A percentile compares a stretch with the other conserved stretches of the same genome.
Evolutionary conservation across 2,113 vertebrate genomes (phyloP).

Genomic region (pig (Sus scrofa)): T2T-Sscrofa CM000824.6:114729001-114729500

Average conservation of each 20-base stretch:
- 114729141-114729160: neutral
- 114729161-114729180: slow-evolving; percentile 36
- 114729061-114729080: neutral
- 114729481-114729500: neutral
- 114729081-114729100: neutral
- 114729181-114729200: slow-evolving; percentile 5
- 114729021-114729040: neutral
- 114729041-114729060: neutral
- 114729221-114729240: neutral
- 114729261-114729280: neutral
- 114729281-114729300: neutral
- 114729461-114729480: neutral
- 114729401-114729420: neutral
- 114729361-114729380: neutral
- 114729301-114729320: neutral
- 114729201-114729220: neutral
- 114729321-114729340: neutral
- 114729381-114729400: slow-evolving; percentile 8
- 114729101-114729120: neutral
- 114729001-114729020: neutral
- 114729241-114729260: neutral
- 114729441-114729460: neutral
- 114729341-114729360: neutral
- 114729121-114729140: neutral
- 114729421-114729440: neutral